These are phyloP conservation scores for Hesperophylax magnus DNA, from an alignment of 1,140 invertebrate species.

Conservation along the genomic window DNA sequence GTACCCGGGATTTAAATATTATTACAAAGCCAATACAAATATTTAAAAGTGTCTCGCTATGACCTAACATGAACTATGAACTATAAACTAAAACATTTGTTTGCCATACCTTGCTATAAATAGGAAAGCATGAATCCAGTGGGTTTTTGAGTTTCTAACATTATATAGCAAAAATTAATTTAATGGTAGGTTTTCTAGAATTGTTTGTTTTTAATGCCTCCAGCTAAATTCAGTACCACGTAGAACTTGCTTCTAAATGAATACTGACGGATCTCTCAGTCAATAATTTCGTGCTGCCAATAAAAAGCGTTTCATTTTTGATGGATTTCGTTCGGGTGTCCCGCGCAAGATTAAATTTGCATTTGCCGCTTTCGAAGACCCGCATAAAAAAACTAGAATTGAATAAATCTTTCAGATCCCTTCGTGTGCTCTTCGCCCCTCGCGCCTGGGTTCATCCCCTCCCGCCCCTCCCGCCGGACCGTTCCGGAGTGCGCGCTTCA, in stretches of 20 bases:
- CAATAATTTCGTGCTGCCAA: slow-evolving; percentile 28
- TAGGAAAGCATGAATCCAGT: too few relatives aligned
- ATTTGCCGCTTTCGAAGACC: slow-evolving; percentile 35
- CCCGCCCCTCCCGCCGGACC: background rate
- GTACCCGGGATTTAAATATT: too few relatives aligned
- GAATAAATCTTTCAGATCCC: slow-evolving; percentile 35
- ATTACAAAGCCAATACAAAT: too few relatives aligned
- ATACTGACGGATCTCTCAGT: background rate
- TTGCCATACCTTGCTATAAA: too few relatives aligned
- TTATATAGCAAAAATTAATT: too few relatives aligned
- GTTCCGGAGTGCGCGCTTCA: background rate
- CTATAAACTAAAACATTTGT: too few relatives aligned
- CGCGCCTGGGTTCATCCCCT: background rate
- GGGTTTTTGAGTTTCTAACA: too few relatives aligned
- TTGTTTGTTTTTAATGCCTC: too few relatives aligned
- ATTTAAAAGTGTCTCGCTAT: too few relatives aligned
- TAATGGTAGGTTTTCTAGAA: too few relatives aligned
- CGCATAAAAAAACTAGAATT: slow-evolving; percentile 33
- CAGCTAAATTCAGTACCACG: too few relatives aligned
- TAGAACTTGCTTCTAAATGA: background rate
- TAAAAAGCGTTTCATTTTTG: slow-evolving; percentile 26
- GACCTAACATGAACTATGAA: too few relatives aligned
- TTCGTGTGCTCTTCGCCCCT: background rate
- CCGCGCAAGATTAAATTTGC: slow-evolving; percentile 50
- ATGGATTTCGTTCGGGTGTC: slow-evolving; percentile 15